Base-by-base conservation (phyloP, 1,140 invertebrate genomes). In the Xylocopa sonorina region DNA sequence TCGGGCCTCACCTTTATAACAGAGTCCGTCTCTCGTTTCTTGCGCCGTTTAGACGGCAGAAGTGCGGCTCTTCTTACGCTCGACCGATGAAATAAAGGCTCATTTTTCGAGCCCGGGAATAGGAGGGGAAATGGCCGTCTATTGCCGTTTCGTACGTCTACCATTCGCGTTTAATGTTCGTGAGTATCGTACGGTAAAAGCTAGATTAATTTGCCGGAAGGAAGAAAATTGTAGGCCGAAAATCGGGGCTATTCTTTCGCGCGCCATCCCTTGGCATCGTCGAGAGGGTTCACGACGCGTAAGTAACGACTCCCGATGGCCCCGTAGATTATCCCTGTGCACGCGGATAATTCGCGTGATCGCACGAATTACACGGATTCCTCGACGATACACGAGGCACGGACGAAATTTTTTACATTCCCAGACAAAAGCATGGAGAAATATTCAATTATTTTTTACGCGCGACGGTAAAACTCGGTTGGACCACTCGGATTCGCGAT, bases 41-140 rank as follows among this genome's bases (percentile, higher is more conserved):
- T 66, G 58, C 41, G 77, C 53, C 69, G 64, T 85, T 84, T 75
- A 78, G 82, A 48, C 75, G 84, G 79, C 69, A 85, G 82, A 82
- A 85, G 81, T 29, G 79, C 69, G 55, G 48, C 74, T 78, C 72
- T 78, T 58, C 71, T 82, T 81, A 72, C 74, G 67, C 81, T 75
- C 57, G 58, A 50, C 79, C 84, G 84, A 85, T 85, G 84, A 85
- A 85, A 85, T 85, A 85, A 85, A 72, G 84, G 74, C 84, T 85
- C 84, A 85, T 85, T 85, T 85, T 85, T 85, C 83, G 83, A 85
- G 71, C 53, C 69, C 64, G 69, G 50, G 80, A 79, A 82, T 78
- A 85, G 85, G 85, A 58, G 79, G 84, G 82, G 75, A 75, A 63
- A 46, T 64, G 64, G 57, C 79, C 66, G n/a, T n/a, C n/a, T n/a